phyloP scores from a whole-genome alignment of 2,113 vertebrate genomes.

The Halcyon malimbica region DNA sequence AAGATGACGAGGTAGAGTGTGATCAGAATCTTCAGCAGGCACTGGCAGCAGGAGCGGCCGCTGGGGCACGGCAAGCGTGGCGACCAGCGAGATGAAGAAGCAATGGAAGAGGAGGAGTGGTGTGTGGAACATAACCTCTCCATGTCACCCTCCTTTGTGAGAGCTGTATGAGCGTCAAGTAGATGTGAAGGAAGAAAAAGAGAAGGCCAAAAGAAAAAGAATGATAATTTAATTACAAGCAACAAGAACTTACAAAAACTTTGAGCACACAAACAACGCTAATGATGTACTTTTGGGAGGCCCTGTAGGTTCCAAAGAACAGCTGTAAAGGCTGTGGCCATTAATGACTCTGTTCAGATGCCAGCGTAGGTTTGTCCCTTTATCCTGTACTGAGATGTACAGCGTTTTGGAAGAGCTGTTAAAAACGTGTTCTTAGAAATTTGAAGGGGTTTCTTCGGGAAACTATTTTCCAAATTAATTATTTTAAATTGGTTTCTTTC shows the following conservation, averaged over 20 bases:
- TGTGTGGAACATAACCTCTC: conserved; percentile 59
- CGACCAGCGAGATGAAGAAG: conserved; percentile 70
- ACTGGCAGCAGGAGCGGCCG: conserved; percentile 75
- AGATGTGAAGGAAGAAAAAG: conserved; percentile 13
- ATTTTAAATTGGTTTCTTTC: neutral
- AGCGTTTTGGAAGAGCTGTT: neutral
- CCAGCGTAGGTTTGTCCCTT: neutral
- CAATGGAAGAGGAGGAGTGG: conserved; percentile 61
- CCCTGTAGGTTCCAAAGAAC: neutral
- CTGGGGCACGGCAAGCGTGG: conserved; percentile 74
- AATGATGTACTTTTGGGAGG: neutral
- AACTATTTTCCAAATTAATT: neutral
- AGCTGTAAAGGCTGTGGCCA: neutral
- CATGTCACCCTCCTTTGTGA: conserved; percentile 62
- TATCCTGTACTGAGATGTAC: neutral
- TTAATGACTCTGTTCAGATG: conserved; percentile 58
- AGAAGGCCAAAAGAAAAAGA: conserved; percentile 57
- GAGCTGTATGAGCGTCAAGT: conserved; percentile 57
- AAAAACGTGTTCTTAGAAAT: neutral
- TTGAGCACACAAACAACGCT: neutral
- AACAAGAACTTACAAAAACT: conserved; percentile 25
- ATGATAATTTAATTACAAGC: conserved; percentile 38
- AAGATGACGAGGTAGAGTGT: conserved; percentile 76
- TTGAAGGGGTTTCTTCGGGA: neutral
- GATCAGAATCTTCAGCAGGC: conserved; percentile 74